Evolutionary conservation across 2,113 vertebrate genomes (phyloP).

Genomic region (Pithys albifrons): DNA sequence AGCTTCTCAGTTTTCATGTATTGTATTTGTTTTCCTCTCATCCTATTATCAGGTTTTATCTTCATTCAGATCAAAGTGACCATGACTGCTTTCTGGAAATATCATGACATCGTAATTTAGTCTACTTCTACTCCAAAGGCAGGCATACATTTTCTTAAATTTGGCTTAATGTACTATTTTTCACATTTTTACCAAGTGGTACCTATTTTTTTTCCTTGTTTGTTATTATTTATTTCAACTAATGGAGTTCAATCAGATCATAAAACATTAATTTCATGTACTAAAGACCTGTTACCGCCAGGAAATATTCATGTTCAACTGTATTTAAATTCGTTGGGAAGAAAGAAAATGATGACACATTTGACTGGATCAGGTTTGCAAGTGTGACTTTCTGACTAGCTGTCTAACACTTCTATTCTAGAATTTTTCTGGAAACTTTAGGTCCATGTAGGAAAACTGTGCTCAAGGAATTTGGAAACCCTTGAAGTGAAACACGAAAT

Average conservation of each 20-base stretch:
- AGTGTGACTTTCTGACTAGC: neutral
- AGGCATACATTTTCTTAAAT: neutral
- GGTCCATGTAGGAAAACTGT: neutral
- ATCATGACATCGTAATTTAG: neutral
- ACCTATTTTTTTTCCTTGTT: neutral
- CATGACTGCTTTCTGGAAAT: neutral
- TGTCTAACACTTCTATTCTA: neutral
- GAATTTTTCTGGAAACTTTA: neutral
- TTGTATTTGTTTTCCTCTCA: neutral
- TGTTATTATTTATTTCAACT: neutral
- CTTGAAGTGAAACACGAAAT: neutral
- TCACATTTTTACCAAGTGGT: neutral
- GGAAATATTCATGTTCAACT: neutral
- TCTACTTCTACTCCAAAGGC: neutral
- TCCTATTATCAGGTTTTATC: neutral
- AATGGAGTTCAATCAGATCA: neutral
- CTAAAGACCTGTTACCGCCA: neutral
- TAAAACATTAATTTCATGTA: neutral
- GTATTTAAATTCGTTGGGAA: neutral
- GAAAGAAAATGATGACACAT: neutral
- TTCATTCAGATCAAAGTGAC: neutral
- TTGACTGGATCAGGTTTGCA: neutral
- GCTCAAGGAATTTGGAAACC: neutral
- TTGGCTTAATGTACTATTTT: neutral
- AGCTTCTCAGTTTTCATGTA: neutral